Evolutionary conservation across 92 coral and sea anemone genomes (phyloP).

Genomic region (Desmophyllum pertusum): DNA sequence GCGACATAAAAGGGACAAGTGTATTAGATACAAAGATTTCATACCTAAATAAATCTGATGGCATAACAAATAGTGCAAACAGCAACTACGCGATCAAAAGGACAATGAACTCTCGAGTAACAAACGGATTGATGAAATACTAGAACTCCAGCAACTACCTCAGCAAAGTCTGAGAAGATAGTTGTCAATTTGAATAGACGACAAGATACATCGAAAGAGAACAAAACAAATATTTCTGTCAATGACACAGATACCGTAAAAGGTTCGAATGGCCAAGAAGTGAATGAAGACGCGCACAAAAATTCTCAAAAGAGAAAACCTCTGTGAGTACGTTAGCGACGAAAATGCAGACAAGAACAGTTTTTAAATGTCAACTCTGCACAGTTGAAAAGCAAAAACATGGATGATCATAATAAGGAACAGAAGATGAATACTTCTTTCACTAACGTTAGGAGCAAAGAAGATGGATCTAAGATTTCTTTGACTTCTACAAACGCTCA

Average conservation of each 20-base stretch:
- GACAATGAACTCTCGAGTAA: background rate
- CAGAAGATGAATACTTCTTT: background rate
- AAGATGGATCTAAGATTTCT: background rate
- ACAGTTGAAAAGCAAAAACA: background rate
- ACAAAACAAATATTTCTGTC: background rate
- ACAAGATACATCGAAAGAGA: background rate
- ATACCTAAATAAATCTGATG: background rate
- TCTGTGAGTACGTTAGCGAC: background rate
- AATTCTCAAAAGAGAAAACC: background rate
- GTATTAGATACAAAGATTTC: background rate
- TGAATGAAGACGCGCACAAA: background rate
- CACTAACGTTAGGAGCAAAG: background rate
- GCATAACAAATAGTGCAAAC: background rate
- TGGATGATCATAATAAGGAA: background rate
- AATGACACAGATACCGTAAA: background rate
- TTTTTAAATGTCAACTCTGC: background rate
- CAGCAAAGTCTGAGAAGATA: constrained; percentile 11
- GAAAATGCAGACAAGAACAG: background rate
- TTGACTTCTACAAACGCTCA: background rate
- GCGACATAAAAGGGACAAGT: too few relatives aligned
- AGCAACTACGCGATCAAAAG: too few relatives aligned
- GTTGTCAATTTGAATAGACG: background rate
- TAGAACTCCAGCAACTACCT: too few relatives aligned
- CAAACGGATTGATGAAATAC: background rate
- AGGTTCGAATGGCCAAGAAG: background rate